phyloP scores from a whole-genome alignment of 2,113 vertebrate genomes.

The Ptilorrhoa leucosticta region DNA sequence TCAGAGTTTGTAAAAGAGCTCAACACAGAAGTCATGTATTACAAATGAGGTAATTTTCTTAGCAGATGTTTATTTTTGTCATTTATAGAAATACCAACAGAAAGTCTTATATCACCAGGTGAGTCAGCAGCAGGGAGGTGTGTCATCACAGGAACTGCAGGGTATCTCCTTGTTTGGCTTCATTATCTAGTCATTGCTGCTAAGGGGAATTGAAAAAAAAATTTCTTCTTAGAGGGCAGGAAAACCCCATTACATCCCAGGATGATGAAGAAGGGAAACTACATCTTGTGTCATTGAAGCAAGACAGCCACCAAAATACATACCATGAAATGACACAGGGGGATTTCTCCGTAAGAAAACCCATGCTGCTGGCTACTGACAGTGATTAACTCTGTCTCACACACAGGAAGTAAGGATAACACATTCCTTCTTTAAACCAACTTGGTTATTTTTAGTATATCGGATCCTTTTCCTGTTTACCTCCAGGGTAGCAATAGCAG shows the following conservation, averaged over 20 bases:
- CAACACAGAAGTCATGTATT: slow-evolving; percentile 23
- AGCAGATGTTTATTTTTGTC: slow-evolving; percentile 27
- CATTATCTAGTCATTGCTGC: slow-evolving; percentile 46
- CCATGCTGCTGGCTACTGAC: neutral
- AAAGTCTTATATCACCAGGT: slow-evolving; percentile 17
- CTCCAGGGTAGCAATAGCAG: neutral
- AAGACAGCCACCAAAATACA: slow-evolving; percentile 10
- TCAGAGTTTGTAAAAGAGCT: neutral
- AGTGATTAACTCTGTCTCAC: slow-evolving; percentile 68
- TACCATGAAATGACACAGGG: slow-evolving; percentile 41
- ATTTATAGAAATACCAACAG: neutral
- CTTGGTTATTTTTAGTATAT: neutral
- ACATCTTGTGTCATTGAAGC: slow-evolving; percentile 43
- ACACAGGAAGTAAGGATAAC: slow-evolving; percentile 36
- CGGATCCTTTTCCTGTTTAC: slow-evolving; percentile 68
- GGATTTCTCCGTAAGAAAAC: slow-evolving; percentile 17
- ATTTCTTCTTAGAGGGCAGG: slow-evolving; percentile 47
- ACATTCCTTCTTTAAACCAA: slow-evolving; percentile 14
- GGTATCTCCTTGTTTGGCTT: slow-evolving; percentile 53
- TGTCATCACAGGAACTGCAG: slow-evolving; percentile 61
- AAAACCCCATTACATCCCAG: slow-evolving; percentile 49
- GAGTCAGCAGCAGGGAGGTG: slow-evolving; percentile 62
- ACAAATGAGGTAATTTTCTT: neutral
- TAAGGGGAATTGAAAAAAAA: neutral
- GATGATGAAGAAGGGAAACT: slow-evolving; percentile 60